These are phyloP conservation scores for Leucoma salicis DNA, from an alignment of 2,888 invertebrate species.

Conservation along the genomic window DNA sequence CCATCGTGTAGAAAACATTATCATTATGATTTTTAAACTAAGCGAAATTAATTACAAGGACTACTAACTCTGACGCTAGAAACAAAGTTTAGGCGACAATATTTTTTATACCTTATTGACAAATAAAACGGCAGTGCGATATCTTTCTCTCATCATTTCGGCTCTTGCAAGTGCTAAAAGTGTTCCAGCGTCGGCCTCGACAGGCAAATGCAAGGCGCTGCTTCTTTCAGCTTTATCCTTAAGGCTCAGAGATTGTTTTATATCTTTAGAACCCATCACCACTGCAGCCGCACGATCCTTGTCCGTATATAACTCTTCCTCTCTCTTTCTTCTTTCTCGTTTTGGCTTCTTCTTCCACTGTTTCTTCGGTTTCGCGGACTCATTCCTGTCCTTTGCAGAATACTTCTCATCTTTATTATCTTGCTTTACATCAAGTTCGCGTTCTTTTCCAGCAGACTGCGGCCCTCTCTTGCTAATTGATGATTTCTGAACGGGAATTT, in stretches of 20 bases:
- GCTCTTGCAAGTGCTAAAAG: constrained; percentile 89
- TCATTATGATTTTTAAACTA: no score
- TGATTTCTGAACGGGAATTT: constrained; percentile 63
- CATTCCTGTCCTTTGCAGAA: constrained; percentile 58
- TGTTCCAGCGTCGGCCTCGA: constrained; percentile 89
- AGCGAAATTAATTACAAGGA: no score
- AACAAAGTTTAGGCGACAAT: no score
- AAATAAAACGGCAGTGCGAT: constrained; percentile 87
- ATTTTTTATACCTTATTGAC: constrained; percentile 87
- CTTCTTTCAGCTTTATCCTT: constrained; percentile 90
- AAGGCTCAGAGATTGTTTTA: constrained; percentile 91
- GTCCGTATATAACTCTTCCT: constrained; percentile 93
- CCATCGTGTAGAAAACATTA: no score
- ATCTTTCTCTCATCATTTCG: constrained; percentile 88
- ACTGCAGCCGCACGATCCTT: constrained; percentile 96
- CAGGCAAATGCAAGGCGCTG: constrained; percentile 87
- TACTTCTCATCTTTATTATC: constrained; percentile 45
- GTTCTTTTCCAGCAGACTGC: constrained; percentile 50
- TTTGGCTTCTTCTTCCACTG: constrained; percentile 61
- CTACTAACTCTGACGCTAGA: no score
- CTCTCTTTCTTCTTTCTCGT: constrained; percentile 61
- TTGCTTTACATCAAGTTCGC: constrained; percentile 42
- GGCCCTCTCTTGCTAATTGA: constrained; percentile 72
- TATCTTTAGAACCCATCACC: constrained; percentile 92
- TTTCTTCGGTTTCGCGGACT: constrained; percentile 59